Evolutionary conservation across 1,140 invertebrate genomes (phyloP), one percentile per base, ranked within the genome.

Genomic region (Wiebesia pumilae): DNA sequence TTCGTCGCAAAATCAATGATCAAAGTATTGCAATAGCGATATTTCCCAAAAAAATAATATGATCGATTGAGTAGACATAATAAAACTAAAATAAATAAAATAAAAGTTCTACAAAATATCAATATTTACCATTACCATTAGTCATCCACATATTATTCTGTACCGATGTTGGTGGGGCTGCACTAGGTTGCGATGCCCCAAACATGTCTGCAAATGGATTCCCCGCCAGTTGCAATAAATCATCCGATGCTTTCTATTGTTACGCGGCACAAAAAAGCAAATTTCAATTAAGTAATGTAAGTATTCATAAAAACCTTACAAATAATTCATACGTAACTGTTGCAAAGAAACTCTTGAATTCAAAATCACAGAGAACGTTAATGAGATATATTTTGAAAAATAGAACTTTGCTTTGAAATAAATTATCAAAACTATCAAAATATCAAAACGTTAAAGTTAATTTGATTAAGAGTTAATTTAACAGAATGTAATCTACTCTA

Each of bases 161-260:
- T 71, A 90, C 89, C 47, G 92, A 91, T 14, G 93, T 90, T 85
- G 93, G 91, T 85, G 94, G 92, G 85, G 88, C 88, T 38, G 91
- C 88, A 43, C 90, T 89, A 86, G 94, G 93, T 58, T 94, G 92
- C 43, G 94, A 91, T 67, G 93, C 94, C 77, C 95, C 95, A 92
- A 98, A 97, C 94, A 97, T 97, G 91, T 98, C 97, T 54, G 97
- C 96, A 93, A 98, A 99, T 38, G 98, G 98, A 95, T 98, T 99
- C 75, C 95, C 95, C 67, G 92, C 96, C 88, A 98, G 94, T 90
- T 98, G 97, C 58, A 99, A 95, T 85, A 98, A 94, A 94, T 98
- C 98, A 90, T 98, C 98, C 14, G 97, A 98, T 38, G 97, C 97
- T 94, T 97, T 97, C 58, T 91, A 89, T n/a, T 78, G 92, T 78